A percentile compares a stretch with the other conserved stretches of the same genome.
phyloP scores from a whole-genome alignment of 2,888 invertebrate species.

The Tenthredo scrophulariae region DNA sequence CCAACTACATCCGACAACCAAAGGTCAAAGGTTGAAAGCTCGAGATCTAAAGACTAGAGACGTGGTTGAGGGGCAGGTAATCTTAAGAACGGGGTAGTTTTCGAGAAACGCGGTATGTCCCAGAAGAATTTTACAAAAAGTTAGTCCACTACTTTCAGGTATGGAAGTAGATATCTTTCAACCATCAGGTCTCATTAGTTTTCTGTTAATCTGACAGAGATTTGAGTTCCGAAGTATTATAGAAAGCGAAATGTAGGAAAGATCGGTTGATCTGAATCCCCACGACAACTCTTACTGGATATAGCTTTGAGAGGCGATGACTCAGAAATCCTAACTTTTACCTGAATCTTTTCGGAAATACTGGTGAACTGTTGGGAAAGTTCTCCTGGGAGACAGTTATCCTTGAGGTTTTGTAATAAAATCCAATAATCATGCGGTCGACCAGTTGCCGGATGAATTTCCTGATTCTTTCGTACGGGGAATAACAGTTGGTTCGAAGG shows the following conservation, averaged over 20 bases:
- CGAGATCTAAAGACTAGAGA: neutral
- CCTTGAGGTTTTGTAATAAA: neutral
- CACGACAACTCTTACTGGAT: neutral
- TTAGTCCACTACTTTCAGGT: neutral
- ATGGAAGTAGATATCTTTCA: neutral
- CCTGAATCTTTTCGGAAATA: neutral
- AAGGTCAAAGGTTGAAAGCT: constrained; percentile 13
- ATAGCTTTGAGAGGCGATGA: neutral
- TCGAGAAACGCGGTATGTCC: neutral
- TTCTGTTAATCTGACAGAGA: too few species aligned
- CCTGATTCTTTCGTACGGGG: constrained; percentile 31
- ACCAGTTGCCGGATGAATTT: constrained; percentile 21
- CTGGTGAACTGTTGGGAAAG: neutral
- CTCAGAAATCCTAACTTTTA: neutral
- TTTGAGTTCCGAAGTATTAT: too few species aligned
- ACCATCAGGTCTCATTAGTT: too few species aligned
- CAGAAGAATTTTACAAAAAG: neutral
- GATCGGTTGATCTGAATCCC: neutral
- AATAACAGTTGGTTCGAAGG: constrained; percentile 60
- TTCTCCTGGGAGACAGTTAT: neutral
- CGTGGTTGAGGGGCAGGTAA: constrained; percentile 3
- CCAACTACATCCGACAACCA: constrained; percentile 9
- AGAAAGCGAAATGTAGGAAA: neutral
- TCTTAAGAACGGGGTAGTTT: neutral
- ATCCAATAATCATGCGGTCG: constrained; percentile 6